phyloP scores from a whole-genome alignment of 2,888 invertebrate species.

The Leptopterna dolabrata region DNA sequence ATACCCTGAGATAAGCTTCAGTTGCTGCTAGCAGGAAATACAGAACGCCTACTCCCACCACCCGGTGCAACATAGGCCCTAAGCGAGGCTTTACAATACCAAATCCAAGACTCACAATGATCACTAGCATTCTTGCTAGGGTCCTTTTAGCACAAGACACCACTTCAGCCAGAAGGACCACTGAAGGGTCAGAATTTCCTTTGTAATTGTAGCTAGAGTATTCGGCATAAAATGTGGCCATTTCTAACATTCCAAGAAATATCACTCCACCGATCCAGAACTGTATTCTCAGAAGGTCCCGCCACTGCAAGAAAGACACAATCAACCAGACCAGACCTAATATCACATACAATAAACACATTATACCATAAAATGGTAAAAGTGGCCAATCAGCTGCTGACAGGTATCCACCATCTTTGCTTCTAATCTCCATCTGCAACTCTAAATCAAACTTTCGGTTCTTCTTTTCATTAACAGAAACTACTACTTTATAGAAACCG shows the following conservation, averaged over 20 bases:
- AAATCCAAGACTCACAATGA: conserved; percentile 94
- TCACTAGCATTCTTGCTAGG: conserved; percentile 90
- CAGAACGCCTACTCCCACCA: conserved; percentile 83
- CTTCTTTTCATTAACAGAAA: conserved; percentile 67
- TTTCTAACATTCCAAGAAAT: conserved; percentile 83
- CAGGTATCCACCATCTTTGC: conserved; percentile 75
- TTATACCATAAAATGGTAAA: conserved; percentile 81
- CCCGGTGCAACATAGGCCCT: conserved; percentile 88
- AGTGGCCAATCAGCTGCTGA: conserved; percentile 92
- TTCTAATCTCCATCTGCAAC: conserved; percentile 79
- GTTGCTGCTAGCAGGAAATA: conserved; percentile 88
- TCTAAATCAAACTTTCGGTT: conserved; percentile 70
- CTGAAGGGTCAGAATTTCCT: conserved; percentile 75
- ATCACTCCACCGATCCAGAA: conserved; percentile 97
- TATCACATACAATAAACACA: conserved; percentile 89
- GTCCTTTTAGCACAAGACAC: conserved; percentile 92
- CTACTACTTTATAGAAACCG: conserved; percentile 77
- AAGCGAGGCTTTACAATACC: conserved; percentile 95
- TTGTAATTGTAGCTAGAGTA: conserved; percentile 77
- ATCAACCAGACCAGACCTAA: conserved; percentile 85
- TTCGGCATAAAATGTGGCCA: conserved; percentile 91
- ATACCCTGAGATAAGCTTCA: conserved; percentile 85
- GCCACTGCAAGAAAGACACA: conserved; percentile 88
- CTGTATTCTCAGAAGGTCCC: conserved; percentile 90
- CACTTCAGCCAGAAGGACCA: conserved; percentile 88